These are phyloP conservation scores for Microctonus hyperodae DNA, from an alignment of 2,888 invertebrate species.

Conservation along the genomic window DNA sequence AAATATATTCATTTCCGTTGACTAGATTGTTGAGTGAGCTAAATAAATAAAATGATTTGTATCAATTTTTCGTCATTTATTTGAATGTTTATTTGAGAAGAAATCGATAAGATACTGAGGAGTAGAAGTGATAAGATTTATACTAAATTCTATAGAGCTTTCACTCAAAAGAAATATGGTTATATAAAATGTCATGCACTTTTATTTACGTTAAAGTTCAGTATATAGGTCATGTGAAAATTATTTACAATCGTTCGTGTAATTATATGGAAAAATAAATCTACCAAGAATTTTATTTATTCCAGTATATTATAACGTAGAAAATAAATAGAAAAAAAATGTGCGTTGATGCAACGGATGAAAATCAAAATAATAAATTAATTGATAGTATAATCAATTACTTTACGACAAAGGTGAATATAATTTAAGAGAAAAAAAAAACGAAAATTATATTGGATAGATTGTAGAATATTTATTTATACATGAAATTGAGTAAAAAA, in stretches of 20 bases:
- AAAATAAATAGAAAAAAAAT: constrained; percentile 50
- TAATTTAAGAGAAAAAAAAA: background rate
- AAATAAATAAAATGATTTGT: background rate
- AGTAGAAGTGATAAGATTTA: background rate
- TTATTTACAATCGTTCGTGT: background rate
- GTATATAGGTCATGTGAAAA: background rate
- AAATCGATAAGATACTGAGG: background rate
- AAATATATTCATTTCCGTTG: background rate
- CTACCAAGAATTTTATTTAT: background rate
- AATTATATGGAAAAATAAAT: background rate
- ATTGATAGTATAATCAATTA: constrained; percentile 57
- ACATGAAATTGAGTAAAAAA: background rate
- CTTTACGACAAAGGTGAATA: constrained; percentile 57
- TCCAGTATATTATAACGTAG: background rate
- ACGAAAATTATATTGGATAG: background rate
- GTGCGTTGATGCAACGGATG: constrained; percentile 52
- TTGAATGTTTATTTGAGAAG: background rate
- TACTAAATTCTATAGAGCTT: background rate
- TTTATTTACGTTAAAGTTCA: background rate
- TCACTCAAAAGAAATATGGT: background rate
- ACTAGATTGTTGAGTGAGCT: background rate
- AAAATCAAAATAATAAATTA: constrained; percentile 52
- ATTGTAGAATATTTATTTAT: background rate
- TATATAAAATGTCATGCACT: background rate
- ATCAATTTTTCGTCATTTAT: background rate